Conservation (phyloP, 2,888 invertebrate species). For the Volucella bombylans region DNA sequence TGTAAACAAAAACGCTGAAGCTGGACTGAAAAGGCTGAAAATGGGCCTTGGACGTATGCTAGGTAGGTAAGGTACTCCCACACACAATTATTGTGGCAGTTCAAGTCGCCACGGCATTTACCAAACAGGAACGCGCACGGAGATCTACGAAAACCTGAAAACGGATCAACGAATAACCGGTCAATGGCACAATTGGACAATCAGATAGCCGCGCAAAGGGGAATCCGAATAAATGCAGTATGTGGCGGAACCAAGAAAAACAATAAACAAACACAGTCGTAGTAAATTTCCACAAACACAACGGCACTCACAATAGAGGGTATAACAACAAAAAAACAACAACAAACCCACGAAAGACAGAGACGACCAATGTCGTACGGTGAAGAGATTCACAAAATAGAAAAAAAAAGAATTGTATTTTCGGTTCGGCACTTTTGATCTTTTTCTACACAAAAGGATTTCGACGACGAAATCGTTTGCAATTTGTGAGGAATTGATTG, state of each 20-base stretch:
- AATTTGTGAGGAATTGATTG: background rate
- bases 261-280: slow-evolving; percentile 70
- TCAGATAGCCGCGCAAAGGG: background rate
- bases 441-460: slow-evolving; percentile 58
- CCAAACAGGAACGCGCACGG: background rate
- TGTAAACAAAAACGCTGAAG: slow-evolving; percentile 41
- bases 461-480: background rate
- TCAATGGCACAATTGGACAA: no score
- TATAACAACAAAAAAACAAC: slow-evolving; percentile 10
- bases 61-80: background rate
- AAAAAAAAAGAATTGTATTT: background rate
- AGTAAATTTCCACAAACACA: slow-evolving; percentile 61
- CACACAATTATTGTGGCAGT: background rate
- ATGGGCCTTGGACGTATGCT: no score
- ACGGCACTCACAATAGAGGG: slow-evolving; percentile 7
- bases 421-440: slow-evolving; percentile 71
- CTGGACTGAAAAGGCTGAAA: background rate
- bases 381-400: slow-evolving; percentile 19
- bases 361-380: slow-evolving; percentile 19
- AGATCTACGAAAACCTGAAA: background rate
- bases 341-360: slow-evolving; percentile 26
- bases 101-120: background rate
- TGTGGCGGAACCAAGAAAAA: slow-evolving; percentile 46
- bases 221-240: slow-evolving; percentile 25
- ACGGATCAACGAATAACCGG: no score